A percentile compares a stretch with the other conserved stretches of the same genome.
phyloP scores from a whole-genome alignment of 2,113 vertebrate species.

The Scatophagus argus region DNA sequence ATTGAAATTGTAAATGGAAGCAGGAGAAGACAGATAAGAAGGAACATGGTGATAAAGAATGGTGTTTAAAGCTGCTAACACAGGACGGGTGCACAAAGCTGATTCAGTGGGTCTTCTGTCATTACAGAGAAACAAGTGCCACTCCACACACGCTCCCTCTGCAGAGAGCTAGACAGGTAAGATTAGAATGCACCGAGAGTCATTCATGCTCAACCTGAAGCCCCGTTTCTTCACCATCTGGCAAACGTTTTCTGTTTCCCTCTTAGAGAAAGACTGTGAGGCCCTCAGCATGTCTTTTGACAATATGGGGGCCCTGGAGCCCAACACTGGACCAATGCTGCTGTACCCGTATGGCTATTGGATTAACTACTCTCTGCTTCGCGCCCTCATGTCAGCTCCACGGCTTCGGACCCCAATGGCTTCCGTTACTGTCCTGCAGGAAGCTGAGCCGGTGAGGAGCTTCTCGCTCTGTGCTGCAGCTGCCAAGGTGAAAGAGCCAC shows the following conservation, averaged over 20 bases:
- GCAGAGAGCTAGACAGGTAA: constrained; percentile 76
- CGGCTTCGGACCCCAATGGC: too few species aligned
- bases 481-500: background rate
- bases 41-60: background rate
- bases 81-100: too few species aligned
- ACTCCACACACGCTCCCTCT: constrained; percentile 73
- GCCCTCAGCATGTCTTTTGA: constrained; percentile 48
- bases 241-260: background rate
- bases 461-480: background rate
- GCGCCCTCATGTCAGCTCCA: constrained; percentile 22
- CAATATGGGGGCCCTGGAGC: constrained; percentile 52
- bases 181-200: too few species aligned
- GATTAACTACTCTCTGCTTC: constrained; percentile 53
- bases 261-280: constrained; percentile 64
- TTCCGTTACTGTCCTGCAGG: background rate
- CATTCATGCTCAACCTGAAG: background rate
- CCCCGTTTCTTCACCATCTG: background rate
- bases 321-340: constrained; percentile 83
- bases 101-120: constrained; percentile 1
- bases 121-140: constrained; percentile 82
- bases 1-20: background rate
- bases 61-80: too few species aligned
- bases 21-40: background rate
- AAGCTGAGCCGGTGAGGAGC: background rate
- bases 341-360: constrained; percentile 68